Percentiles rank a stretch among this genome's conserved stretches.
These are phyloP conservation scores for Antitype chi DNA, from an alignment of 2,888 invertebrate genomes.

Conservation along the genomic window DNA sequence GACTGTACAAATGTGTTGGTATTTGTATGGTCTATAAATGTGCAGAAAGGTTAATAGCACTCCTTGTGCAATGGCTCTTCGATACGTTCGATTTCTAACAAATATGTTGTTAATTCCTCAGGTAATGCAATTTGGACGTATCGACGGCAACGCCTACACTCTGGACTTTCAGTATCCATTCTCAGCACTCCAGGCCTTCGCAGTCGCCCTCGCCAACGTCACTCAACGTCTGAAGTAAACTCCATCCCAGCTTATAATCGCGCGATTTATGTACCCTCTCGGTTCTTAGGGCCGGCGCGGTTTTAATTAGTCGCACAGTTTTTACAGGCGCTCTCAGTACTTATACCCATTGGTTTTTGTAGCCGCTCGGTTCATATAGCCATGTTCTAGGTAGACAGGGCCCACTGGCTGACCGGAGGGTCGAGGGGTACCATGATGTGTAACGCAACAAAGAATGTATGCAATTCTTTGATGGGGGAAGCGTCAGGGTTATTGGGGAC, in stretches of 20 bases:
- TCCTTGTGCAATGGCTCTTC: too few species aligned
- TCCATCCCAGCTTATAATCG: slow-evolving; percentile 64
- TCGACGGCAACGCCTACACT: slow-evolving; percentile 99
- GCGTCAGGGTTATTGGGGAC: too few species aligned
- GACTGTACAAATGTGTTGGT: too few species aligned
- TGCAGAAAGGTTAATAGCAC: too few species aligned
- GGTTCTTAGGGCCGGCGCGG: slow-evolving; percentile 70
- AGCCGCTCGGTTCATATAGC: background rate
- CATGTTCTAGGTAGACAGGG: slow-evolving; percentile 57
- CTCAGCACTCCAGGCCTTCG: slow-evolving; percentile 99
- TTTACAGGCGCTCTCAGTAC: slow-evolving; percentile 67
- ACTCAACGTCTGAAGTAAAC: slow-evolving; percentile 97
- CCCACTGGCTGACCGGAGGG: slow-evolving; percentile 30
- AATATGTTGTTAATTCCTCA: slow-evolving; percentile 80
- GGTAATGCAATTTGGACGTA: slow-evolving; percentile 99
- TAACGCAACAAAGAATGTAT: background rate
- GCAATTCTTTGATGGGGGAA: background rate
- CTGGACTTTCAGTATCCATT: slow-evolving; percentile 99
- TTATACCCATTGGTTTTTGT: slow-evolving; percentile 28
- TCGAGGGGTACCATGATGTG: slow-evolving; percentile 13
- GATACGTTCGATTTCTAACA: background rate
- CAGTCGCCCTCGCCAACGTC: slow-evolving; percentile 98
- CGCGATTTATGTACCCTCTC: slow-evolving; percentile 69
- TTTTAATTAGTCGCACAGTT: slow-evolving; percentile 69
- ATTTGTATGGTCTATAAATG: too few species aligned